Conservation (phyloP, 2,113 vertebrate species). For the Tonatia bakeri region DNA sequence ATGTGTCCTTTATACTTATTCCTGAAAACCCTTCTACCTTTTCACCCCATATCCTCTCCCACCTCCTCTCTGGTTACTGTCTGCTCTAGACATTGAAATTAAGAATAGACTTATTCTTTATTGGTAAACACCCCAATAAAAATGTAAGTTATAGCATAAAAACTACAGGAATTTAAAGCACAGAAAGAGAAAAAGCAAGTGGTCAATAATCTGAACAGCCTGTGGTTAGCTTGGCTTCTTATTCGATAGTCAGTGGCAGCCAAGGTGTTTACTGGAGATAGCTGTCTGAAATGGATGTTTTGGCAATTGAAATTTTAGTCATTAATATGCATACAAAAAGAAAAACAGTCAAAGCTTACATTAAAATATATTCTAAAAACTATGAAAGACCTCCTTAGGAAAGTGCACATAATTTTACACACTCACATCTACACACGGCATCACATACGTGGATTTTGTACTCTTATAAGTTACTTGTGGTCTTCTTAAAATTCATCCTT, state of each 20-base stretch:
- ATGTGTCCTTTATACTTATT: too few relatives aligned
- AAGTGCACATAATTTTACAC: neutral
- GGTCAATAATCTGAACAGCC: neutral
- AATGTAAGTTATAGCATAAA: neutral
- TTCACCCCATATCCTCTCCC: too few relatives aligned
- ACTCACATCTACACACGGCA: neutral
- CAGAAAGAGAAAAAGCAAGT: neutral
- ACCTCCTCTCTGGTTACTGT: too few relatives aligned
- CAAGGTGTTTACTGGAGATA: neutral
- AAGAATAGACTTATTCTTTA: neutral
- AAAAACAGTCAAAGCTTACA: neutral
- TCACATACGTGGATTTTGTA: neutral
- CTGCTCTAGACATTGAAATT: too few relatives aligned
- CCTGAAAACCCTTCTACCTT: too few relatives aligned
- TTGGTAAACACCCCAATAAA: neutral
- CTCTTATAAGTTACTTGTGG: neutral
- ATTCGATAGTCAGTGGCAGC: neutral
- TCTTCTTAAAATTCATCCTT: neutral
- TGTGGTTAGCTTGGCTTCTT: neutral
- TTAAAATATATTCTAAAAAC: neutral
- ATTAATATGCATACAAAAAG: neutral
- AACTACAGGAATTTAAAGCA: neutral
- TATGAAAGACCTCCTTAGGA: neutral
- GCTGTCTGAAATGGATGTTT: neutral
- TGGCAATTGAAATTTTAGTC: neutral